phyloP scores from a whole-genome alignment of 2,888 invertebrate species.

The Drosophila bunnanda region DNA sequence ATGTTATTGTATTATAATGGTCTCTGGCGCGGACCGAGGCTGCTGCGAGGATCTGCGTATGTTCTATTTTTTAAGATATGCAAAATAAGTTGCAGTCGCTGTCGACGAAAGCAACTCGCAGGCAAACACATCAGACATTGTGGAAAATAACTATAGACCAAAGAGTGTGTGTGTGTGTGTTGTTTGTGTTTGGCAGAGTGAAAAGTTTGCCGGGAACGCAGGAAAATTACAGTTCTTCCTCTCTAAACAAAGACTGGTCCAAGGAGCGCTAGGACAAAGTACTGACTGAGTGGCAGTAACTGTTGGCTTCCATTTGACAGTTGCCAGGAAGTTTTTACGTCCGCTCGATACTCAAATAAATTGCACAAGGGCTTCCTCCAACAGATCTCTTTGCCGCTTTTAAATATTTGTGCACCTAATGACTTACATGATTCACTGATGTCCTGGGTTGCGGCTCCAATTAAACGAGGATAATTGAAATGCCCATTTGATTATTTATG shows the following conservation, averaged over 20 bases:
- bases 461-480: conserved; percentile 21
- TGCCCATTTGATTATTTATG: conserved; percentile 18
- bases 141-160: conserved; percentile 29
- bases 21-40: conserved; percentile 43
- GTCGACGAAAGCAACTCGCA: conserved; percentile 37
- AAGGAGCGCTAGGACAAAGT: conserved; percentile 28
- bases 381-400: not conserved
- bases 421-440: not conserved
- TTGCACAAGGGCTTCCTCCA: conserved; percentile 2
- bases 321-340: conserved; percentile 28
- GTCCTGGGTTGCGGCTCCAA: not conserved
- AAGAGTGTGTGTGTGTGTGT: conserved; percentile 2
- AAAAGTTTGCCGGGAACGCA: conserved; percentile 50
- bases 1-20: conserved; percentile 58
- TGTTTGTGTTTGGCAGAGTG: conserved; percentile 21
- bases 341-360: conserved; percentile 28
- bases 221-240: conserved; percentile 73
- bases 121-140: conserved; percentile 45
- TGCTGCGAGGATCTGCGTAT: conserved; percentile 58
- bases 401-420: not conserved
- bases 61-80: conserved; percentile 66
- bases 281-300: conserved; percentile 39
- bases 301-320: conserved; percentile 37
- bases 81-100: conserved; percentile 67
- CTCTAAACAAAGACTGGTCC: conserved; percentile 52